Base-by-base conservation (phyloP, 2,888 invertebrate genomes). In the Crepidodera aurea region DNA sequence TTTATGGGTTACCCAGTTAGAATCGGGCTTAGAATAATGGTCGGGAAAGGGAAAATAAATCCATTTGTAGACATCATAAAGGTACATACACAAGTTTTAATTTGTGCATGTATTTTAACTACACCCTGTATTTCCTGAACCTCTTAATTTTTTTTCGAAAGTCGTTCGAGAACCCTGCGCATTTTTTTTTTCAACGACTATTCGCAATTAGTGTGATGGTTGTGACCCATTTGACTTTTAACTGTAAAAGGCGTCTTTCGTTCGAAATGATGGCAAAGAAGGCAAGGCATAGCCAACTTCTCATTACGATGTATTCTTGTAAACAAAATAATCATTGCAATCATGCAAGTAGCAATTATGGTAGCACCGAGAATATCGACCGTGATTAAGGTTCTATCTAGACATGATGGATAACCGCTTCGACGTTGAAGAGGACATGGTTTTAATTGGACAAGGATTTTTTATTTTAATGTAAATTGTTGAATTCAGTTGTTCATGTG, bases 201-300 rank as follows among this genome's bases (percentile, higher is more conserved):
- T 40, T 1, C 44, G n/a, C 19, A 22, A 22, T 44, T 46, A 25
- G 19, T 19, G n/a, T 4, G 8, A 51, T 25, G 51, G 25, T 6
- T 6, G 25, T 51, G 59, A 59, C 59, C 59, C 51, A 51, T 51
- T 59, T 42, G 59, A 59, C 59, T 59, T 32, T 25, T 59, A 59
- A 59, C 59, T 59, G 59, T 59, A 42, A 51, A 51, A 18, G 55
- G 44, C 19, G 55, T 40, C 22, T 42, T n/a, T 46, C 55, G 15
- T 12, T 18, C 12, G n/a, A 37, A 53, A 22, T 22, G 53, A 22
- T 22, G 53, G 53, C 53, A 37, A n/a, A 10, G 12, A 8, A 4
- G 42, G 42, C 42, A 4, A 42, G 37, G 32, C 32, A 42, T 15
- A 42, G 42, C n/a, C 25, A 46, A 19, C 46, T 46, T 25, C 46